Base-by-base conservation (phyloP, 2,113 vertebrate genomes). In the Castor canadensis region DNA sequence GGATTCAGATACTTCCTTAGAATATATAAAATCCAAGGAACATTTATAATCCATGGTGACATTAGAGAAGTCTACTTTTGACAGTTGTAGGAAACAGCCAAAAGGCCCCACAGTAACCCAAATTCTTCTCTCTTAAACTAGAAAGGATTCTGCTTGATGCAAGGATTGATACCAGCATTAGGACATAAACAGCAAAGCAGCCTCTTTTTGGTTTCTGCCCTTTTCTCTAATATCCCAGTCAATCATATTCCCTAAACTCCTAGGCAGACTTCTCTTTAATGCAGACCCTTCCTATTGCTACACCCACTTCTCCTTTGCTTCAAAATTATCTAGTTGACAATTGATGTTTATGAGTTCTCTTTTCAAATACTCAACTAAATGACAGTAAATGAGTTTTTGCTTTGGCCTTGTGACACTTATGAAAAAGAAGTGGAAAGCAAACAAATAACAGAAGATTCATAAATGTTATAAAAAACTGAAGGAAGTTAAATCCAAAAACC, bases 291-390 rank as follows among this genome's bases (percentile, higher is more conserved):
- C n/a, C n/a, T n/a, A n/a, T n/a, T n/a, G n/a, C n/a, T n/a, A n/a
- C n/a, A n/a, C 3, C 26, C 6, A 32, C 17, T 71, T 52, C 16
- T 62, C 71, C 12, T 12, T 17, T 35, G 9, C 62, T 71, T n/a
- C 76, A 76, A n/a, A 52, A 1, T 24, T 58, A n/a, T 38, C 77
- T 76, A 16, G 13, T 16, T 5, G 8, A 5, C n/a, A 17, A 17
- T 1, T 13, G 35, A 30, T 49, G 7, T 62, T 67, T 45, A 26
- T 58, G 9, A 56, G 10, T 9, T 52, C 16, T 79, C 17, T 95
- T 38, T 72, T 66, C 40, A 81, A 84, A 81, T 30, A 19, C 13
- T 77, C 54, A 91, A 71, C 28, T 58, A 58, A 91, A 40, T 82
- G 32, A 69, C 12, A 93, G 43, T 35, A n/a, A 83, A 67, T 26